Base-by-base conservation (phyloP, 2,113 vertebrate species). In the Clarias batrachus region DNA sequence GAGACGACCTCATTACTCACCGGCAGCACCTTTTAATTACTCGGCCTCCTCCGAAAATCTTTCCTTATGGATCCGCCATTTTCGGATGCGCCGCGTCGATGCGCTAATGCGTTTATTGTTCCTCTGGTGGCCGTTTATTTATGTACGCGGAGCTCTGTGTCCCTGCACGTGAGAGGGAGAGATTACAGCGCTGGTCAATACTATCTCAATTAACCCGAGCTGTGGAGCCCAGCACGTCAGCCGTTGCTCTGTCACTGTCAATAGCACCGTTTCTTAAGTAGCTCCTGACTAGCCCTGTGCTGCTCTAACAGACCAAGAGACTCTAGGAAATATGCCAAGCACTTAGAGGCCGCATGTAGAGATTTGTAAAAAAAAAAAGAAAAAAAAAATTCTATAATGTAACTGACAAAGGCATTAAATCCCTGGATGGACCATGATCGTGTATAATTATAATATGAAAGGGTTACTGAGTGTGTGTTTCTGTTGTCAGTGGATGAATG, bases 11-110 rank as follows among this genome's bases (percentile, higher is more conserved):
- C 97, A 96, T 98, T 97, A 97, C 95, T 98, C 97, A 96, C 95
- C 96, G 94, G 95, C 97, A 97, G 96, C 96, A 95, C 96, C 96
- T 97, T 97, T 96, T 97, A 98, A 97, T 97, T 97, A 97, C 96
- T 96, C 91, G 23, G 92, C 94, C 93, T 91, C 94, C 89, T 90
- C 81, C 77, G 89, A 93, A 94, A 93, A 94, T 93, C 94, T 94
- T 94, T 94, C 87, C 66, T 91, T 95, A 94, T 95, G 92, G 95
- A 95, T 96, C 92, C 84, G 86, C 89, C 93, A 90, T 95, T 93
- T 93, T 89, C 84, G 91, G 89, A 92, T 90, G 88, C 91, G 21
- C 87, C 81, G 91, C 89, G 87, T 93, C 92, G 92, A 89, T 93
- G 95, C 93, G 88, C 95, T 96, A 96, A 93, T 91, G 95, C 94